Percentiles rank a stretch among this genome's conserved stretches.
phyloP scores from a whole-genome alignment of 64 coral and sea anemone species.

The Actinia equina region DNA sequence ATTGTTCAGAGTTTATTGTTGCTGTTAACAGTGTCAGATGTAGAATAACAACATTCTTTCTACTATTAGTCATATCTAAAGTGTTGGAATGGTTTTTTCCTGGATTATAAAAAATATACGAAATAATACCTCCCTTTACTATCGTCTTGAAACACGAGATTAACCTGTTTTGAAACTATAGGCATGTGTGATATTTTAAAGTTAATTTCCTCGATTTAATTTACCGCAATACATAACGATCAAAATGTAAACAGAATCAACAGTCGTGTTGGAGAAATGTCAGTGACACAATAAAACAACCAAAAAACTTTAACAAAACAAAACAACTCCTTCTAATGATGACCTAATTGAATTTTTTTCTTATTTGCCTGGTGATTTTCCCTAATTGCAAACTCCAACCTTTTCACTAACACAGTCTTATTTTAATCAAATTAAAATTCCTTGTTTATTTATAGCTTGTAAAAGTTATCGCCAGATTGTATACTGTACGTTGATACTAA shows the following conservation, averaged over 20 bases:
- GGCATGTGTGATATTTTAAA: background rate
- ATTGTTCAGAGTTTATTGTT: background rate
- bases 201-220: background rate
- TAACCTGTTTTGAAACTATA: background rate
- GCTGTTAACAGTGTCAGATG: background rate
- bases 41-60: background rate
- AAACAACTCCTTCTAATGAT: background rate
- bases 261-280: background rate
- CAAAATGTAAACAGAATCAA: background rate
- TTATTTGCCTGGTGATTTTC: too few relatives aligned
- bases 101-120: background rate
- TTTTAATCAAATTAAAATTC: too few relatives aligned
- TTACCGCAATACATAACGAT: background rate
- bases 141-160: too few relatives aligned
- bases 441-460: too few relatives aligned
- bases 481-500: too few relatives aligned
- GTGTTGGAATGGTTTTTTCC: background rate
- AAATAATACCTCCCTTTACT: too few relatives aligned
- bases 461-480: too few relatives aligned
- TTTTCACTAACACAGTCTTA: too few relatives aligned
- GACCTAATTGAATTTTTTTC: background rate
- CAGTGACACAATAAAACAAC: background rate
- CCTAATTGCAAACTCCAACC: too few relatives aligned
- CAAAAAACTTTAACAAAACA: background rate
- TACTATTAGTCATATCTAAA: background rate